Base-by-base conservation (phyloP, 1,140 invertebrate genomes). In the Achroia grisella region DNA sequence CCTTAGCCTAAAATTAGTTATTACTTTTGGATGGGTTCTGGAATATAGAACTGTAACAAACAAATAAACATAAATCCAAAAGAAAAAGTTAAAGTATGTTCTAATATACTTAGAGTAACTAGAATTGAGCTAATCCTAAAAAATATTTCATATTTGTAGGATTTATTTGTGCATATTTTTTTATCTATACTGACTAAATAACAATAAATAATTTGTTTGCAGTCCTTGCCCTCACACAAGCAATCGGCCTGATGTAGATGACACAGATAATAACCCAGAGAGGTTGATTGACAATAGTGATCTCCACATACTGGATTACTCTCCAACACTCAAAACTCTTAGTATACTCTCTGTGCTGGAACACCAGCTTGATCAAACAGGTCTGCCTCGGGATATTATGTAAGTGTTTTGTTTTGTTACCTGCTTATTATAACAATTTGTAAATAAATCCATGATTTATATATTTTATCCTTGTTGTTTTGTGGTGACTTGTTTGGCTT, bases 251-350 rank as follows among this genome's bases (percentile, higher is more conserved):
- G 43, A 54, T 29, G 17, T 23, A 6, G 17, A 23, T 23, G 44
- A 70, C 10, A 37, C 46, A 4, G 56, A 66, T 15, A 56, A 67
- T 23, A 60, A 66, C 41, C 65, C 70, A 8, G 74, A 80, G 29
- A 64, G 48, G 27, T 50, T 94, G 5, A 89, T 91, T 45, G 93
- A 95, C 65, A 93, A 94, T 62, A 92, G 91, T 74, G 93, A 95
- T 78, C 87, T 94, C 43, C 90, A 93, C 74, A 87, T 94, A 29
- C 72, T 95, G 28, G 93, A 95, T 71, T 92, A 93, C 69, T 87
- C 88, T 50, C 93, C 93, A 11, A 89, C 88, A 5, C 78, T 95
- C 10, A 93, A 91, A 67, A 93, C 91, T 0, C 71, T 94, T 8
- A 88, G 89, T 59, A 89, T 92, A 23, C 68, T 92, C 33, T 76